These are phyloP conservation scores for Melinopterus prodromus DNA, from an alignment of 2,888 invertebrate species.

Conservation along the genomic window DNA sequence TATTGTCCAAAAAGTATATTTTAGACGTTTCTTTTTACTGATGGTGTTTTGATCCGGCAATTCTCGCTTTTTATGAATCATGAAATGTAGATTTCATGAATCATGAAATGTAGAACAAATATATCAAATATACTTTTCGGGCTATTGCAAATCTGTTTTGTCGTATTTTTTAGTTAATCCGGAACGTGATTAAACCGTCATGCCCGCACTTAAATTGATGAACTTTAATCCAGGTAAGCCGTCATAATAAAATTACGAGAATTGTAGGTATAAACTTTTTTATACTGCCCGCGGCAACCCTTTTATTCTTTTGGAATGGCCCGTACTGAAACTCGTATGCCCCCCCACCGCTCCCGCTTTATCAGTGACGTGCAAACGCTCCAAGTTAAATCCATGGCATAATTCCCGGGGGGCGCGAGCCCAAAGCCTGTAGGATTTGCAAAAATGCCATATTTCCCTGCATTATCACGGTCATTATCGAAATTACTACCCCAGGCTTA, in stretches of 20 bases:
- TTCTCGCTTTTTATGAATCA: no score
- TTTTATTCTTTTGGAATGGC: not conserved
- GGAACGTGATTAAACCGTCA: not conserved
- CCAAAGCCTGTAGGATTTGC: conserved; percentile 51
- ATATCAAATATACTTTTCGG: no score
- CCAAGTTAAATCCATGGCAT: conserved; percentile 45
- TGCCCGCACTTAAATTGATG: not conserved
- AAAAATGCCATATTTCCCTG: conserved; percentile 60
- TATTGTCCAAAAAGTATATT: no score
- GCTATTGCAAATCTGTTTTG: not conserved
- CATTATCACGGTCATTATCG: conserved; percentile 60
- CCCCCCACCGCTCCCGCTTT: not conserved
- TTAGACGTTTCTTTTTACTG: no score
- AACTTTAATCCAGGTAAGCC: conserved; percentile 26
- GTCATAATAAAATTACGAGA: conserved; percentile 47
- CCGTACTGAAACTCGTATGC: not conserved
- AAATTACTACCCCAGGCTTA: conserved; percentile 50
- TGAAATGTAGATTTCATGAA: no score
- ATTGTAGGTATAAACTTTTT: conserved; percentile 11
- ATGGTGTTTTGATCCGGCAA: no score
- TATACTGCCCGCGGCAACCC: not conserved
- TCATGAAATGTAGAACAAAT: no score
- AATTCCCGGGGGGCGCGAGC: conserved; percentile 51
- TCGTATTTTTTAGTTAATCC: conserved; percentile 4
- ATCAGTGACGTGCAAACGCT: not conserved